Conservation (phyloP, 2,888 invertebrate species). For the Coleophora flavipennella region DNA sequence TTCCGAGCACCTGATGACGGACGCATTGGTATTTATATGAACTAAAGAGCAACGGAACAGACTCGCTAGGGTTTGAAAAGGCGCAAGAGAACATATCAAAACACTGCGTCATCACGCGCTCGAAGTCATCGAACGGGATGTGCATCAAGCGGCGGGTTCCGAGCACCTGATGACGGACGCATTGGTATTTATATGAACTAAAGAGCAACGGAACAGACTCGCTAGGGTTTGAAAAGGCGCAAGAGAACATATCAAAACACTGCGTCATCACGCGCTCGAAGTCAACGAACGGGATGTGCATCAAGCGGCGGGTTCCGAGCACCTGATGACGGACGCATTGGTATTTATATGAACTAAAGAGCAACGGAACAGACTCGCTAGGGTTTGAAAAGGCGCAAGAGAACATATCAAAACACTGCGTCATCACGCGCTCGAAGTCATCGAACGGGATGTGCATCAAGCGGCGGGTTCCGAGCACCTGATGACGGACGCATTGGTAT, state of each 20-base stretch:
- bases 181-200: background rate
- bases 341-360: too few relatives aligned
- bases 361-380: too few relatives aligned
- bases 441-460: constrained; percentile 99
- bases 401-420: constrained; percentile 96
- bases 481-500: too few relatives aligned
- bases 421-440: constrained; percentile 98
- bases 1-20: constrained; percentile 81
- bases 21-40: background rate
- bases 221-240: too few relatives aligned
- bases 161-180: constrained; percentile 72
- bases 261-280: constrained; percentile 98
- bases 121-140: constrained; percentile 98
- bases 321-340: constrained; percentile 57
- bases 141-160: constrained; percentile 97
- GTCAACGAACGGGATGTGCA: constrained; percentile 99
- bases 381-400: too few relatives aligned
- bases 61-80: too few relatives aligned
- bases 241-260: constrained; percentile 94
- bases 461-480: constrained; percentile 90
- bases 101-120: constrained; percentile 97
- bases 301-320: constrained; percentile 91
- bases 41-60: too few relatives aligned
- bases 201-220: too few relatives aligned
- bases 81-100: constrained; percentile 93